A percentile compares a stretch with the other conserved stretches of the same genome.
Evolutionary conservation across 2,797 vertebrate genomes (phyloP).

Genomic region (Pterois miles): DNA sequence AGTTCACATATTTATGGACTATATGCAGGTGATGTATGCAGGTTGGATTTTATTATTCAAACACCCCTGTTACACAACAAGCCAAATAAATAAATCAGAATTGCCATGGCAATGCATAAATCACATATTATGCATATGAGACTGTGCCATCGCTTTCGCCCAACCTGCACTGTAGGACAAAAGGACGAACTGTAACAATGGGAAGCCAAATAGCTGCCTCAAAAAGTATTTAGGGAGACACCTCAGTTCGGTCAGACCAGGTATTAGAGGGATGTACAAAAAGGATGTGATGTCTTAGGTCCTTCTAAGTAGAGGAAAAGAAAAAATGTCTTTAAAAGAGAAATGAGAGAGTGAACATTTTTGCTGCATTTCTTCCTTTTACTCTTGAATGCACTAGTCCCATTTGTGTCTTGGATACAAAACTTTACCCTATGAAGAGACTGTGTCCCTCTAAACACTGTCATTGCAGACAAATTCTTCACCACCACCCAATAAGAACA

Average conservation of each 20-base stretch:
- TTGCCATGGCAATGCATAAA: slow-evolving; percentile 14
- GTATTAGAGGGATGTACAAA: slow-evolving; percentile 17
- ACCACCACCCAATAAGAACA: neutral
- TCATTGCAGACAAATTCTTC: slow-evolving; percentile 1
- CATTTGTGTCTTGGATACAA: slow-evolving; percentile 1
- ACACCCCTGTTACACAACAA: neutral
- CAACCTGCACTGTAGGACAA: slow-evolving; percentile 24
- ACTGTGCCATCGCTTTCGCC: slow-evolving; percentile 15
- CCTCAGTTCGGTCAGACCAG: slow-evolving; percentile 33
- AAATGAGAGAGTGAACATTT: neutral
- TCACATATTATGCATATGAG: slow-evolving; percentile 26
- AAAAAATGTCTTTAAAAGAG: slow-evolving; percentile 30
- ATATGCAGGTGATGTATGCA: neutral
- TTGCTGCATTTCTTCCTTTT: slow-evolving; percentile 24
- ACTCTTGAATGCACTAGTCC: neutral
- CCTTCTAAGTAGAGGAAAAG: slow-evolving; percentile 3
- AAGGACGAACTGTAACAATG: slow-evolving; percentile 10
- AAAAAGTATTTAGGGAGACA: slow-evolving; percentile 31
- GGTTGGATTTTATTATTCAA: slow-evolving; percentile 6
- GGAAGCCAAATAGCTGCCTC: slow-evolving; percentile 19
- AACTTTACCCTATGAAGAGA: slow-evolving; percentile 18
- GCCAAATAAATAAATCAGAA: slow-evolving; percentile 33
- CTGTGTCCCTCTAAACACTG: slow-evolving; percentile 5
- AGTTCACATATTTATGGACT: neutral
- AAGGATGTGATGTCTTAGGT: slow-evolving; percentile 15